phyloP scores from a whole-genome alignment of 2,113 vertebrate genomes.

The Onychostruthus taczanowskii region DNA sequence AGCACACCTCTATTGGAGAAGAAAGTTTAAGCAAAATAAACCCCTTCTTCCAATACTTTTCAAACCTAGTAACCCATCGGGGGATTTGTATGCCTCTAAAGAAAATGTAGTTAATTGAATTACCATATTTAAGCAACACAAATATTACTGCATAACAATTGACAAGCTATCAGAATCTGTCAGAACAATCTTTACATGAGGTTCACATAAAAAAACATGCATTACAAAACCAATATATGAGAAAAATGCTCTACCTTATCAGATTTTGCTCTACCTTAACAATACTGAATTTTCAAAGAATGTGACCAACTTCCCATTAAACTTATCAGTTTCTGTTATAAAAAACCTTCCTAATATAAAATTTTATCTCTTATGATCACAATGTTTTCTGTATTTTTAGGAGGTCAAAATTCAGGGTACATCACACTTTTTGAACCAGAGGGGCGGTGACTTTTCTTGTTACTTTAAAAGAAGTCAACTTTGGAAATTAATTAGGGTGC shows the following conservation, averaged over 20 bases:
- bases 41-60: neutral
- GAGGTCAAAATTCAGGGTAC: neutral
- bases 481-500: neutral
- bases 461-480: neutral
- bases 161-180: neutral
- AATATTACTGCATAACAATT: neutral
- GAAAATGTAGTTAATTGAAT: neutral
- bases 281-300: neutral
- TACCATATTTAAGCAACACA: neutral
- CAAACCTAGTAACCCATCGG: neutral
- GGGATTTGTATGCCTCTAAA: neutral
- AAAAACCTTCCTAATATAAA: neutral
- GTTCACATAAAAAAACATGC: neutral
- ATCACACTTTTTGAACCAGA: neutral
- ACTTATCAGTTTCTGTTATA: neutral
- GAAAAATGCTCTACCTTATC: neutral
- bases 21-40: neutral
- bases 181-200: neutral
- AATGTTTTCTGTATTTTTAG: neutral
- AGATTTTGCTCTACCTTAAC: neutral
- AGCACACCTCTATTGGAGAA: neutral
- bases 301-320: neutral
- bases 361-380: neutral
- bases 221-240: neutral
- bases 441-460: neutral